phyloP scores from a whole-genome alignment of 2,113 vertebrate species.

The Machaerirhynchus nigripectus region DNA sequence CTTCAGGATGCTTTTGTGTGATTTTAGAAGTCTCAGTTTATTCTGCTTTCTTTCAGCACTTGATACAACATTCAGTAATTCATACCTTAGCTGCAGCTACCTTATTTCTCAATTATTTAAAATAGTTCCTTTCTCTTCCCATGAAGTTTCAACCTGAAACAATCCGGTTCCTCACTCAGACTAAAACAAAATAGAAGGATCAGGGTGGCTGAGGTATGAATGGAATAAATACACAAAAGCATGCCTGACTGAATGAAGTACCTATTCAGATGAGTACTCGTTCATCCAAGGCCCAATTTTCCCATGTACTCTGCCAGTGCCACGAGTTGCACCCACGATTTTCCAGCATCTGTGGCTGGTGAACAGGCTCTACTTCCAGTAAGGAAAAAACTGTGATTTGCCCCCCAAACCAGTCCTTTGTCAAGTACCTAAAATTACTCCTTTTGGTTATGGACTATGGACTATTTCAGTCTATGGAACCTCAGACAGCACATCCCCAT shows the following conservation, averaged over 20 bases:
- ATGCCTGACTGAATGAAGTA: background rate
- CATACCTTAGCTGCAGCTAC: background rate
- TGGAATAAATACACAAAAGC: background rate
- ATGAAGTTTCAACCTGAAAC: background rate
- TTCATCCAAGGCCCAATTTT: background rate
- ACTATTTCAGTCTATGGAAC: background rate
- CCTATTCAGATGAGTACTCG: background rate
- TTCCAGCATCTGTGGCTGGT: background rate
- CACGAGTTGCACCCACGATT: background rate
- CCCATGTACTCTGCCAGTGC: background rate
- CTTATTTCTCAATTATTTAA: constrained; percentile 1
- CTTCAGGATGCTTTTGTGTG: background rate
- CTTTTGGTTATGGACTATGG: rapidly evolving
- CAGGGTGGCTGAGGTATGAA: background rate
- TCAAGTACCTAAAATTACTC: background rate
- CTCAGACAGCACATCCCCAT: background rate
- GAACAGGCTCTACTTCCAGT: background rate
- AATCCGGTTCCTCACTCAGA: background rate
- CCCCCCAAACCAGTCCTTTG: background rate
- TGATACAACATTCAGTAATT: background rate
- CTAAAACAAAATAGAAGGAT: background rate
- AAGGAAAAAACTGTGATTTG: background rate
- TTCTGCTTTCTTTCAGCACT: background rate
- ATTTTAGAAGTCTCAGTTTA: background rate
- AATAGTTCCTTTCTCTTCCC: background rate